Conservation (phyloP, 1,140 invertebrate species). For the Portunus trituberculatus region DNA sequence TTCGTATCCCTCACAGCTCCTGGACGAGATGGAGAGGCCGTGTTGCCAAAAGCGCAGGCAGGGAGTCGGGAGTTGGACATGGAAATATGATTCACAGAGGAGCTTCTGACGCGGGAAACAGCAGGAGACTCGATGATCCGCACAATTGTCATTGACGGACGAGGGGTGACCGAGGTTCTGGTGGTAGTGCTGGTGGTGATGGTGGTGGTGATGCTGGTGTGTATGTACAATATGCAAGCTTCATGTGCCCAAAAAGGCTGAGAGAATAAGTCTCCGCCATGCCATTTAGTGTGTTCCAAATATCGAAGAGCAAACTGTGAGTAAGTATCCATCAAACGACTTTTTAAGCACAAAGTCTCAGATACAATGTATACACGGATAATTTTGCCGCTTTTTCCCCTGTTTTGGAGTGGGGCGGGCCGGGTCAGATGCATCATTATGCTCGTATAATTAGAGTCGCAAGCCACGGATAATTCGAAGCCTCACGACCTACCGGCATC, state of each 20-base stretch:
- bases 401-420: not conserved
- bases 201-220: too few relatives aligned
- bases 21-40: not conserved
- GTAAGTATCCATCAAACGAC: not conserved
- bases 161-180: not conserved
- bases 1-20: not conserved
- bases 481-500: conserved; percentile 1
- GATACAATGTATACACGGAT: not conserved
- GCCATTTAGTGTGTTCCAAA: too few relatives aligned
- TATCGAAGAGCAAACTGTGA: too few relatives aligned
- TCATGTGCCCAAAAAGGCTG: too few relatives aligned
- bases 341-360: not conserved
- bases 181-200: too few relatives aligned
- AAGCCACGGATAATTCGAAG: not conserved
- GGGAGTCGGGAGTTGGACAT: not conserved
- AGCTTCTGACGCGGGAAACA: not conserved
- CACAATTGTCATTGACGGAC: not conserved
- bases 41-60: not conserved
- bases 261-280: too few relatives aligned
- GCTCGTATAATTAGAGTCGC: conserved; percentile 21
- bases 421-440: not conserved
- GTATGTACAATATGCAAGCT: too few relatives aligned
- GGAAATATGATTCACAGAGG: not conserved
- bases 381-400: not conserved
- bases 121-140: not conserved